Base-by-base conservation (phyloP, 2,797 vertebrate genomes). In the Acrossocheilus wenchowensis region DNA sequence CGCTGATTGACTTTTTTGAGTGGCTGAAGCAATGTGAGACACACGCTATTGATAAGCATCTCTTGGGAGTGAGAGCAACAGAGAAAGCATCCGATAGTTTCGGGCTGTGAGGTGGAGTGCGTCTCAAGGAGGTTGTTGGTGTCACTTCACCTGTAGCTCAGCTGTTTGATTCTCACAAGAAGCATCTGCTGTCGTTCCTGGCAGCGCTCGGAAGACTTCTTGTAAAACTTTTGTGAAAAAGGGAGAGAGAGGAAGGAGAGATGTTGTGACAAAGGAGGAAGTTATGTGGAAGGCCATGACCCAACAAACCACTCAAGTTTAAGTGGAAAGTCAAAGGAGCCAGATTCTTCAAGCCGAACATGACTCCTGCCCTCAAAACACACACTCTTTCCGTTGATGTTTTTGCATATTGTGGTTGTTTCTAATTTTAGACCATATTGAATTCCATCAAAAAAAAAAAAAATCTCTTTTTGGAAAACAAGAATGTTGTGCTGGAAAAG, bases 91-190 rank as follows among this genome's bases (percentile, higher is more conserved):
- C 57, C 2, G 30, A 62, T 86, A 66, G 41, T 81, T 86, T 66
- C 1, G 17, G 66, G 23, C 23, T 0, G 23, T 81, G 64, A 50
- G 30, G 21, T 85, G 78, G 54, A 73, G 68, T 73, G 26, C 43
- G 43, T 86, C 57, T 66, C 68, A 45, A 34, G 26, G 39, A 66
- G 72, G 39, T 79, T 79, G 88, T 86, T 86, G 83, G 86, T 91
- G 90, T 89, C 83, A 92, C 90, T 91, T 94, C 94, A 95, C 95
- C 94, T 96, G 95, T 95, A 95, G 93, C 92, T 92, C 93, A 94
- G 94, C 94, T 94, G 94, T 91, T 92, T 62, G 75, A 83, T 52
- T 68, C 69, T 66, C 69, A 75, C 1, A 7, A 52, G 45, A 54
- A 23, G 69, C 78, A 68, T 81, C 69, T 86, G 69, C 71, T 75